A percentile compares a stretch with the other conserved stretches of the same genome.
Conservation (phyloP, 2,113 vertebrate species). For the Triplophysa dalaica region DNA sequence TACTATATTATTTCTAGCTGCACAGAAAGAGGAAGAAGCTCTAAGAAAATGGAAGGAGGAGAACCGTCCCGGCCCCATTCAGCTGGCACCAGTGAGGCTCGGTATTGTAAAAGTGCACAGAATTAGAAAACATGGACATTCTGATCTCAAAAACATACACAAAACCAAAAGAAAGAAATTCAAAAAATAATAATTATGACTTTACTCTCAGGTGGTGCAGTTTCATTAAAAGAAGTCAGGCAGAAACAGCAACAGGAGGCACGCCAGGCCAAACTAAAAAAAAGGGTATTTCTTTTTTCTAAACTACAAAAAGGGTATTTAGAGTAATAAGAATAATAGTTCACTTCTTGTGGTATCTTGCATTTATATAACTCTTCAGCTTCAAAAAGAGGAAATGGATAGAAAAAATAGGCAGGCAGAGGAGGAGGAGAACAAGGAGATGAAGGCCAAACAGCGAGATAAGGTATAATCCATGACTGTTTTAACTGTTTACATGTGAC, state of each 20-base stretch:
- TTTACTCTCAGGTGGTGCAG: conserved; percentile 73
- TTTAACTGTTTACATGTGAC: too few relatives aligned
- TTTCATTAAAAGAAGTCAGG: conserved; percentile 75
- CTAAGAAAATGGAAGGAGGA: conserved; percentile 71
- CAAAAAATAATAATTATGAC: conserved; percentile 14
- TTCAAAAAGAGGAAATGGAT: conserved; percentile 71
- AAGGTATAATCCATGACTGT: conserved; percentile 70
- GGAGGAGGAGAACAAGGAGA: conserved; percentile 73
- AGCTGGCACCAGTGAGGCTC: conserved; percentile 68
- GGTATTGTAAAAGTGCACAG: conserved; percentile 66
- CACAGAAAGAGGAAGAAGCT: conserved; percentile 75
- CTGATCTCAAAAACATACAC: neutral
- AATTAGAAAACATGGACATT: neutral
- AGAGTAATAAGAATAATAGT: too few relatives aligned
- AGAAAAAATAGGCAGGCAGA: conserved; percentile 74
- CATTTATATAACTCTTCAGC: conserved; percentile 58
- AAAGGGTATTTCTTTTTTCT: conserved; percentile 74
- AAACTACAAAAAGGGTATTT: too few relatives aligned
- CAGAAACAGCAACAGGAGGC: conserved; percentile 71
- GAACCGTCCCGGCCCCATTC: conserved; percentile 64
- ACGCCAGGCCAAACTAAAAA: conserved; percentile 72
- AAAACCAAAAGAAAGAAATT: neutral
- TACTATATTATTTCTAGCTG: conserved; percentile 65
- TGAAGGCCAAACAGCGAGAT: conserved; percentile 78
- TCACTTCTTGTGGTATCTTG: neutral